phyloP scores from a whole-genome alignment of 2,113 vertebrate genomes.

The Dicentrarchus labrax region DNA sequence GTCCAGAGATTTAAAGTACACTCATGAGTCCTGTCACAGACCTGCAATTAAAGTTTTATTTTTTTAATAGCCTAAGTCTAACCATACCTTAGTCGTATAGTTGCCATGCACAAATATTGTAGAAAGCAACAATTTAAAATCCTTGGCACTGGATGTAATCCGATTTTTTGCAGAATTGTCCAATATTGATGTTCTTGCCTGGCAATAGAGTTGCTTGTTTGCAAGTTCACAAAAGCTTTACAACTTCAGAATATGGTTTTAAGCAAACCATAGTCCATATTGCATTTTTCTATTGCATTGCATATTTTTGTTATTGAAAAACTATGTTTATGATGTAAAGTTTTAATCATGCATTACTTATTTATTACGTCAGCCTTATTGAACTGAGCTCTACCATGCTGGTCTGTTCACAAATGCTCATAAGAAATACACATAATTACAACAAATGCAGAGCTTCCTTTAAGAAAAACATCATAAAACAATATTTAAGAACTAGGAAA shows the following conservation, averaged over 20 bases:
- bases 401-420: slow-evolving; percentile 30
- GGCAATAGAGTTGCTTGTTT: neutral
- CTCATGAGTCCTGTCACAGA: neutral
- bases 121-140: slow-evolving; percentile 24
- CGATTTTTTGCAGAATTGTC: neutral
- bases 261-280: slow-evolving; percentile 40
- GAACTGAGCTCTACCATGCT: slow-evolving; percentile 30
- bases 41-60: neutral
- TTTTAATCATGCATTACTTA: slow-evolving; percentile 35
- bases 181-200: slow-evolving; percentile 5
- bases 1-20: slow-evolving; percentile 9
- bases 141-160: slow-evolving; percentile 51
- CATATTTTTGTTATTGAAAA: slow-evolving; percentile 47
- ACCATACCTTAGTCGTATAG: slow-evolving; percentile 2
- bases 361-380: neutral
- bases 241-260: neutral
- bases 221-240: slow-evolving; percentile 20
- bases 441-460: neutral
- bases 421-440: slow-evolving; percentile 23
- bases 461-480: neutral
- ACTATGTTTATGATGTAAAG: neutral
- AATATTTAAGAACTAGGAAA: neutral
- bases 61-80: neutral
- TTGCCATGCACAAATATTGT: slow-evolving; percentile 5
- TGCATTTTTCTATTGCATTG: slow-evolving; percentile 56